phyloP scores from a whole-genome alignment of 1,140 invertebrate species.

The Ridgeia piscesae region DNA sequence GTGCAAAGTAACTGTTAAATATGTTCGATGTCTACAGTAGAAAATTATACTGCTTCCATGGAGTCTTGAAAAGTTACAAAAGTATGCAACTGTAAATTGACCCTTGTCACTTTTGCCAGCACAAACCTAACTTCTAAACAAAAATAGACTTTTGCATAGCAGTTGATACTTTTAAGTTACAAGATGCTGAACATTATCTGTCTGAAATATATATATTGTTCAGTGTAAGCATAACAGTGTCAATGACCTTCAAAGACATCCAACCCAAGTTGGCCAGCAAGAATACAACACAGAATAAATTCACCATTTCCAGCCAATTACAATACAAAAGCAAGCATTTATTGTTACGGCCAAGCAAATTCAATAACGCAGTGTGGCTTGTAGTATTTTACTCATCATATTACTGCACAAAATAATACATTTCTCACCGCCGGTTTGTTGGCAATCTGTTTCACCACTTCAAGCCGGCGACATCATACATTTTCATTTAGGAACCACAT shows the following conservation, averaged over 20 bases:
- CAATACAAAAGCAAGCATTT: slow-evolving; percentile 6
- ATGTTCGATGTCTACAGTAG: neutral
- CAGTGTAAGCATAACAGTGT: neutral
- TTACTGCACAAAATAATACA: slow-evolving; percentile 6
- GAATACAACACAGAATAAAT: slow-evolving; percentile 6
- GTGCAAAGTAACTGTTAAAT: too few relatives aligned
- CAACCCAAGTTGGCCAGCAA: neutral
- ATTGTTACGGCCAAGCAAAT: slow-evolving; percentile 1
- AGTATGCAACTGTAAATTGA: neutral
- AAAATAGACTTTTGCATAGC: slow-evolving; percentile 2
- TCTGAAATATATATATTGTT: neutral
- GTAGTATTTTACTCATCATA: slow-evolving; percentile 1
- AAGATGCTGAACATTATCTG: neutral
- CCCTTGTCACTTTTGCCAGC: neutral
- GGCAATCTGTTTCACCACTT: neutral
- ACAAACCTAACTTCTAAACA: slow-evolving; percentile 1
- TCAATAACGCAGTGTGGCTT: neutral
- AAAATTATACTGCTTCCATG: neutral
- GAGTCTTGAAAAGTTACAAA: neutral
- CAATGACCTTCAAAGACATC: neutral
- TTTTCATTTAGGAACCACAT: slow-evolving; percentile 1
- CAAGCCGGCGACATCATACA: neutral
- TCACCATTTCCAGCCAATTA: neutral
- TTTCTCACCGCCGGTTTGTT: neutral
- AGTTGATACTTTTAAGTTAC: neutral